Percentiles rank a stretch among this genome's conserved stretches.
Conservation (phyloP, 2,888 invertebrate genomes). For the Cheilosia urbana region DNA sequence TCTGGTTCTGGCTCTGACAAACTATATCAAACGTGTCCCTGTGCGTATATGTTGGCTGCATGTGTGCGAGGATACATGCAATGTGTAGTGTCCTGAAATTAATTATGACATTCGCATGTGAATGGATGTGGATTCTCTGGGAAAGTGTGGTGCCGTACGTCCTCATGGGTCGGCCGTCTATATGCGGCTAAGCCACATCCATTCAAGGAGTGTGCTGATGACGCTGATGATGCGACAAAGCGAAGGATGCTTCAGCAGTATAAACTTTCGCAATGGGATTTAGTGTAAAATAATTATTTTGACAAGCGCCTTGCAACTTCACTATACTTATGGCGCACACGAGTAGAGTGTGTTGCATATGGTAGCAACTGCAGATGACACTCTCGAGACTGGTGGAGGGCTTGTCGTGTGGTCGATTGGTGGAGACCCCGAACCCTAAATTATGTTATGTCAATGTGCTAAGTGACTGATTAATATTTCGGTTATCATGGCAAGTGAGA, state of each 20-base stretch:
- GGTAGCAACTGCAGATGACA: conserved; percentile 53
- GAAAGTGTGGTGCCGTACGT: conserved; percentile 42
- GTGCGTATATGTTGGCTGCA: conserved; percentile 11
- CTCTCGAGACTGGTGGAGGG: conserved; percentile 57
- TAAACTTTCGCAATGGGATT: conserved; percentile 73
- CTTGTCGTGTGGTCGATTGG: conserved; percentile 58
- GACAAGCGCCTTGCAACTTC: conserved; percentile 60
- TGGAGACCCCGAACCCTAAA: conserved; percentile 35
- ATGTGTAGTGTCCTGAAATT: conserved; percentile 72
- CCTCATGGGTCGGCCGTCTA: neutral
- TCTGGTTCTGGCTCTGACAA: conserved; percentile 22
- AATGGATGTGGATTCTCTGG: conserved; percentile 62
- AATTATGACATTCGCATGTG: conserved; percentile 74
- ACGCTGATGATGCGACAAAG: conserved; percentile 74
- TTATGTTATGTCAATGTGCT: conserved; percentile 57
- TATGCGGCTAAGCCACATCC: conserved; percentile 55
- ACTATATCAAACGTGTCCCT: conserved; percentile 25
- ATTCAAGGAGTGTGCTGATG: conserved; percentile 70
- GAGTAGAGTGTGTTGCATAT: conserved; percentile 55
- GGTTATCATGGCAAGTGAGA: conserved; percentile 1
- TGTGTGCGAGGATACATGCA: conserved; percentile 37
- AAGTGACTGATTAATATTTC: conserved; percentile 54
- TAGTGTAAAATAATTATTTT: conserved; percentile 75
- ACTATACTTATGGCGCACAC: conserved; percentile 34
- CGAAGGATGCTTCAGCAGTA: conserved; percentile 67